Percentiles rank a stretch among this genome's conserved stretches.
Conservation (phyloP, 2,797 vertebrate genomes). For the Triplophysa bombifrons region DNA sequence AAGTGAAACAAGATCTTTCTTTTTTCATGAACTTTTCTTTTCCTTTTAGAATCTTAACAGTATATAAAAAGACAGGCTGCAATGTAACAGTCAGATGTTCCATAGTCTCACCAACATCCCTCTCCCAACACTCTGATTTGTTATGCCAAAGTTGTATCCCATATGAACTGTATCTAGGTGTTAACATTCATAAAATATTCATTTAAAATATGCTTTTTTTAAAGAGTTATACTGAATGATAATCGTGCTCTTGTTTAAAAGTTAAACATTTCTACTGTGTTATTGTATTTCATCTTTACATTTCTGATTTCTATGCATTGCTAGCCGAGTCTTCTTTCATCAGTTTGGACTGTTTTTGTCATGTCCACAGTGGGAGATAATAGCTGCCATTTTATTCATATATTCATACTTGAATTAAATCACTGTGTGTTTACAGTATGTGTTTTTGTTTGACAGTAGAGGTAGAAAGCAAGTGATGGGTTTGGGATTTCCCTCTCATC, state of each 20-base stretch:
- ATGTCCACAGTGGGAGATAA: neutral
- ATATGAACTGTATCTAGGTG: neutral
- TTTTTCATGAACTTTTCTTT: conserved; percentile 3
- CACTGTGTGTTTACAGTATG: neutral
- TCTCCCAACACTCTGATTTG: neutral
- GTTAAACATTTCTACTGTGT: neutral
- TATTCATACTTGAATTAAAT: conserved; percentile 5
- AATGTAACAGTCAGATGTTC: neutral
- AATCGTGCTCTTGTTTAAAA: neutral
- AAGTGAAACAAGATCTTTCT: conserved; percentile 9
- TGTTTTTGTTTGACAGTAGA: conserved; percentile 14
- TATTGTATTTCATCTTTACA: neutral
- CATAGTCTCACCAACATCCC: conserved; percentile 9
- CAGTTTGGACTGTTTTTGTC: neutral
- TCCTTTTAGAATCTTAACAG: neutral
- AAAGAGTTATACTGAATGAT: neutral
- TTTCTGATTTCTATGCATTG: too few species aligned
- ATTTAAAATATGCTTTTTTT: neutral
- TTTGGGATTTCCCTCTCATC: conserved; percentile 1
- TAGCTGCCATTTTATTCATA: neutral
- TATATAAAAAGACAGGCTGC: conserved; percentile 1
- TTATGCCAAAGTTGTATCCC: neutral
- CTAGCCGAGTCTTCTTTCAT: neutral
- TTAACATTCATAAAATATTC: neutral
- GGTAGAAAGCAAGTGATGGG: neutral